Evolutionary conservation across 1,140 invertebrate genomes (phyloP).

Genomic region (Cydia fagiglandana): DNA sequence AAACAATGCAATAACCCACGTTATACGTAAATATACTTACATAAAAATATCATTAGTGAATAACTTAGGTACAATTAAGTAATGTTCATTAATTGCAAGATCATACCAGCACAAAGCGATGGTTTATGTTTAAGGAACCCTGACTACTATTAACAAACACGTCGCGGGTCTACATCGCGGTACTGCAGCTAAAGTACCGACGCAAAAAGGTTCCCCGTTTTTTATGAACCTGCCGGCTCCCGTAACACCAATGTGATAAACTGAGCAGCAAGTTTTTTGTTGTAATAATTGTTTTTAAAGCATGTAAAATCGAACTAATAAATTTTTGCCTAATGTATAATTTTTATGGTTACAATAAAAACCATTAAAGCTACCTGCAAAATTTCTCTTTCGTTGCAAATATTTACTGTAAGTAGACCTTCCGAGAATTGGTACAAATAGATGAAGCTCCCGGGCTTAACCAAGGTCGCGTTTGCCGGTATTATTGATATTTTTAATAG

Average conservation of each 20-base stretch:
- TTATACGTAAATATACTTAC: too few species aligned
- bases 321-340: background rate
- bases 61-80: too few species aligned
- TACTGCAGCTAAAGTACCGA: slow-evolving; percentile 42
- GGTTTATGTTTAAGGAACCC: background rate
- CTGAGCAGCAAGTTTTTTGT: background rate
- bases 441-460: background rate
- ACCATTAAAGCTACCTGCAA: slow-evolving; percentile 31
- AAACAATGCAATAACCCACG: too few species aligned
- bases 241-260: background rate
- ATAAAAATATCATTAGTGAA: too few species aligned
- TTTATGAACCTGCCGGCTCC: slow-evolving; percentile 60
- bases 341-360: background rate
- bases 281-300: background rate
- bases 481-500: background rate
- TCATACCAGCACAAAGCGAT: background rate
- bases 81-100: too few species aligned
- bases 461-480: background rate
- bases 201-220: slow-evolving; percentile 54
- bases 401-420: slow-evolving; percentile 37
- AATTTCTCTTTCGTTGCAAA: slow-evolving; percentile 50
- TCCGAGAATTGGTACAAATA: slow-evolving; percentile 43
- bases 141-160: slow-evolving; percentile 34
- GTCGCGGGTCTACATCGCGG: slow-evolving; percentile 45
- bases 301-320: background rate